Conservation (phyloP, 2,113 vertebrate species). For the Arizona elegans region DNA sequence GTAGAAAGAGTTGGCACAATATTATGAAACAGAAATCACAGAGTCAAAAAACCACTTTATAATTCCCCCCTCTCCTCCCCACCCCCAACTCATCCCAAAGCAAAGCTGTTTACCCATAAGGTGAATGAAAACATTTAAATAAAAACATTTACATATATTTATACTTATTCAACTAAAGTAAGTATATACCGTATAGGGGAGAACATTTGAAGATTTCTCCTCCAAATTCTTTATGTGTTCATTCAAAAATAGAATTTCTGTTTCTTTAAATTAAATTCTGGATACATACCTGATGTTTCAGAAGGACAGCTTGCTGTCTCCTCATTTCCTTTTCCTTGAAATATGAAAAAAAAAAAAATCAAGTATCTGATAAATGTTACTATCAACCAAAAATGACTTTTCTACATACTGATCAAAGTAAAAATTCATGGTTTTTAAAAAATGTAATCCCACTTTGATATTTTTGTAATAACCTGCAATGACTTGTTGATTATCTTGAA, state of each 20-base stretch:
- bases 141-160: slow-evolving; percentile 58
- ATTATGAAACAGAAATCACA: slow-evolving; percentile 98
- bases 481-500: neutral
- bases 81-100: slow-evolving; percentile 79
- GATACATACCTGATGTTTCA: slow-evolving; percentile 90
- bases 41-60: slow-evolving; percentile 81
- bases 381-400: neutral
- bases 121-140: slow-evolving; percentile 71
- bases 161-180: slow-evolving; percentile 29
- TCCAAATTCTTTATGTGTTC: slow-evolving; percentile 48
- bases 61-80: slow-evolving; percentile 69
- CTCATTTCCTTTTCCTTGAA: slow-evolving; percentile 91
- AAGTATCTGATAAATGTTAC: slow-evolving; percentile 18
- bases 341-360: slow-evolving; percentile 49
- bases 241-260: slow-evolving; percentile 42
- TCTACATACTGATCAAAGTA: slow-evolving; percentile 23
- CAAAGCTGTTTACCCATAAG: slow-evolving; percentile 76
- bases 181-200: neutral
- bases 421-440: neutral
- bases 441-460: neutral
- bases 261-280: neutral
- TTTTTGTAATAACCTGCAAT: neutral
- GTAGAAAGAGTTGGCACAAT: slow-evolving; percentile 94
- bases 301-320: slow-evolving; percentile 86
- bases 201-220: neutral